Evolutionary conservation across 2,113 vertebrate species (phyloP), one percentile per base, ranked within the genome.

Genomic region (Gallinago jamesoni): DNA sequence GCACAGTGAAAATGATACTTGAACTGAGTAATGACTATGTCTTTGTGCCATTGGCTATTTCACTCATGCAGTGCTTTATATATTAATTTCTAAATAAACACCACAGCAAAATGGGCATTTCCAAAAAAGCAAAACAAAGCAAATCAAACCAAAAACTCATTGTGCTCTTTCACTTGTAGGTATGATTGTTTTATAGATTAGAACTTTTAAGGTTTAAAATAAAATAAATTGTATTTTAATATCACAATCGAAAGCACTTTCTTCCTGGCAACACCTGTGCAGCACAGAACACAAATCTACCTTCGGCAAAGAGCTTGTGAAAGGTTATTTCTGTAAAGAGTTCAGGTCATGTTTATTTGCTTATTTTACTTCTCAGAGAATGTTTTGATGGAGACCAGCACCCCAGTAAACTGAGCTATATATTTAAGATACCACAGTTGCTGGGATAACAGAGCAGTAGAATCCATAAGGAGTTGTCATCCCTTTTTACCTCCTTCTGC

Each of bases 401-500:
- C 47, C 25, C 10, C 9, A 13, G 39, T 28, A 83, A 80, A 86
- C 9, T 64, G 35, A 93, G 10, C 13, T 56, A 12, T 31, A 25
- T 53, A 21, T 70, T 70, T 70, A 67, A 93, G 11, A 62, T 37
- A 50, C 10, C 7, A 52, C 18, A 60, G 22, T 18, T 45, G 4
- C 8, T 37, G 2, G 39, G 12, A 41, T 23, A 80, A 56, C 0
- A 0, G 15, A 76, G 9, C n/a, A 55, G 6, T 37, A 6, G 20
- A 84, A 89, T 45, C 25, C 6, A 45, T 33, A 12, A 11, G 7
- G 28, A 80, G 6, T 5, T 76, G 10, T 31, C 25, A 91, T 56
- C 15, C 23, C 60, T 60, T 72, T 68, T 12, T 76, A n/a, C 28
- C 3, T 19, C 22, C 6, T 56, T 57, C 20, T 59, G 18, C 5